Evolutionary conservation across 2,888 invertebrate species (phyloP), one percentile per base, ranked within the genome.

Genomic region (Spilarctia lutea): DNA sequence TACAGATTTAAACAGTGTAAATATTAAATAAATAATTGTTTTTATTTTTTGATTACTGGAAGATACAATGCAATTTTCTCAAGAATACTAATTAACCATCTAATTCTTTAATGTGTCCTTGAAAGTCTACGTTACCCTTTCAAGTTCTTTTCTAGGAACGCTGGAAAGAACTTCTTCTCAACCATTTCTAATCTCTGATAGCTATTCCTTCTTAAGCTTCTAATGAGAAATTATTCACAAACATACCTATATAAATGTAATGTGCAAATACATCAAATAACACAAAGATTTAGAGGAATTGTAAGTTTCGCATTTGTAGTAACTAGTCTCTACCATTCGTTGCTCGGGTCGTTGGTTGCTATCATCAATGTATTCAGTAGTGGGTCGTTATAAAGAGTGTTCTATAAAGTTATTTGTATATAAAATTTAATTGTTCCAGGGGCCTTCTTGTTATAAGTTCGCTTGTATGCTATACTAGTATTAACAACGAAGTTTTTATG

Each of bases 341-440:
- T 60, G 2, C 3, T 60, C 60, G 27, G 2, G 13, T 27, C 60
- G 27, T 60, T 27, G n/a, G 60, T 13, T 13, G 60, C 30, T 63
- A 18, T 63, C 27, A 11, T 13, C 63, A 18, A 63, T 63, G 63
- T 18, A 30, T 27, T 30, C 63, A 16, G 63, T 30, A 63, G 30
- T 52, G 35, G 52, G 33, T 33, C 35, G n/a, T 69, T 69, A 68
- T 39, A 39, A n/a, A n/a, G 20, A 77, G 74, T 71, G 73, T 68
- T 78, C 68, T 67, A 67, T 69, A 73, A 63, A 73, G 69, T 65
- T 76, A 68, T 68, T 71, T 77, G 68, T 80, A 77, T 65, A 76
- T 80, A 81, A 75, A 77, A 66, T 79, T 60, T 69, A 75, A 33
- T 69, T 42, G 52, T 75, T 78, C 68, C 68, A 78, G 67, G 74